Conservation (phyloP, 2,797 vertebrate genomes). For the Loriculus beryllinus region DNA sequence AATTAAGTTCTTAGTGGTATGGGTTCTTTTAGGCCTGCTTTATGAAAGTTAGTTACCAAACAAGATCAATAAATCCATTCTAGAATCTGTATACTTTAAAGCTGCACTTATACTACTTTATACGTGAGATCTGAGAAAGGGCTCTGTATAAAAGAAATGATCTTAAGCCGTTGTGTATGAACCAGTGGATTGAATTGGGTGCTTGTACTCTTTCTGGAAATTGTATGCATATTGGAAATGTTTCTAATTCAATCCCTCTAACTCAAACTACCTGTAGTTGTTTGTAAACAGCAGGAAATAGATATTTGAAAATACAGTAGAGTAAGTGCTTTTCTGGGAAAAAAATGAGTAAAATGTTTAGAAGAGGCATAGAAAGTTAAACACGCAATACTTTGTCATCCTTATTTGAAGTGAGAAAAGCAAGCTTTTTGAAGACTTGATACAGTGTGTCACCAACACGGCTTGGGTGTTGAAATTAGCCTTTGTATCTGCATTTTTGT, state of each 20-base stretch:
- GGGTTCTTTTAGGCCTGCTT: background rate
- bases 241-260: background rate
- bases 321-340: background rate
- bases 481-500: background rate
- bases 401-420: background rate
- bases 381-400: background rate
- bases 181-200: background rate
- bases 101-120: background rate
- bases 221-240: background rate
- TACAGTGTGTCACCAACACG: background rate
- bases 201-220: background rate
- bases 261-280: background rate
- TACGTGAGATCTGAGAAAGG: background rate
- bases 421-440: background rate
- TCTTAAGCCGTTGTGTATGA: background rate
- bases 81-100: background rate
- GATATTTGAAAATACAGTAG: background rate
- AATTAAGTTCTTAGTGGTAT: background rate
- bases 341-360: background rate
- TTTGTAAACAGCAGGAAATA: background rate
- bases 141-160: background rate
- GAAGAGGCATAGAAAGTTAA: background rate
- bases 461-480: background rate
- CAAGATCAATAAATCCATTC: background rate
- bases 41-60: background rate